Base-by-base conservation (phyloP, 1,140 invertebrate genomes). In the Thaumatotibia leucotreta region DNA sequence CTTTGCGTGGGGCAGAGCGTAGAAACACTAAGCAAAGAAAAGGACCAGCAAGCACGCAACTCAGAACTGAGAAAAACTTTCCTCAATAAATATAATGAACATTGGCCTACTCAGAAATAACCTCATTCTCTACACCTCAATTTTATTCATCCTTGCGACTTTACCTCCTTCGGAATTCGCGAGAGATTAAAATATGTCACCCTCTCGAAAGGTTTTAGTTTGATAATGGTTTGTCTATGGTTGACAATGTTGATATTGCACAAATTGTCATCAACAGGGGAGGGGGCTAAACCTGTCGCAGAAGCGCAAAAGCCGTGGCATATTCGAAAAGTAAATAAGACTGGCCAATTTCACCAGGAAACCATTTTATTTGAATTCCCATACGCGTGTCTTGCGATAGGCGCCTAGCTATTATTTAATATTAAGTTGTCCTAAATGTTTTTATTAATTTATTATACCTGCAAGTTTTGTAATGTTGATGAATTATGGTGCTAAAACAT, bases 1-100 rank as follows among this genome's bases (percentile, higher is more conserved):
- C 77, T 88, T 4, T 91, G 87, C 66, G 84, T 91, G 4, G 88
- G 88, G 1, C 88, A 91, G 61, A 91, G 88, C 67, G 85, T 91
- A n/a, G 87, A 91, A 68, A 84, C 86, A 0, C 75, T 91, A 0
- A 91, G 87, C 77, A 91, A 89, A 67, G 88, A 91, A 63, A 89
- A 88, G 14, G 88, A 91, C 68, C 88, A 91, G 52, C 88, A 91
- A 35, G 88, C 84, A 0, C 79, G 88, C 45, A 91, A 91, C 63
- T 89, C 86, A 0, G 86, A 91, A 77, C 72, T 91, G 17, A 84
- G 86, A 39, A 91, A 88, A 82, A 88, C 86, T 4, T 89, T 88
- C 72, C 74, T 91, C 27, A 86, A 83, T 8, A 91, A 91, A 71
- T 91, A 89, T 63, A 91, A 91, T 63, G 88, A 91, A 67, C 83